These are phyloP conservation scores for Brachionus asplanchnoidis DNA, from an alignment of 1,140 invertebrate genomes.

Conservation along the genomic window DNA sequence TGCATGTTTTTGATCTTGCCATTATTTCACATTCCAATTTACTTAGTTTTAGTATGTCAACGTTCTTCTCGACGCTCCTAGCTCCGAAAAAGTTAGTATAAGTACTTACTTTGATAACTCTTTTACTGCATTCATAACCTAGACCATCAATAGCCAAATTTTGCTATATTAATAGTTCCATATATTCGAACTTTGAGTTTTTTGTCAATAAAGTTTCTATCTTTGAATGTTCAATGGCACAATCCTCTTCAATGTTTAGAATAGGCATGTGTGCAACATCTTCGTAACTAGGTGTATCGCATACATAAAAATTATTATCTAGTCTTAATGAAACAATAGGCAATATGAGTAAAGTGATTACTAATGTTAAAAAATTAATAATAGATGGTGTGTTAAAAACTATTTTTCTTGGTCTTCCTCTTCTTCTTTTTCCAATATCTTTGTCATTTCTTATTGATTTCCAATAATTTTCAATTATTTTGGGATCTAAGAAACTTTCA, in stretches of 20 bases:
- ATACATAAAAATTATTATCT: neutral
- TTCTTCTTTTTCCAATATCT: neutral
- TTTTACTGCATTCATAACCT: no score
- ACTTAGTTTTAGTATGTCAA: no score
- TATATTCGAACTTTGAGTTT: neutral
- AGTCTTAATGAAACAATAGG: neutral
- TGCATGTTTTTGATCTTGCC: no score
- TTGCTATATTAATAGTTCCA: neutral
- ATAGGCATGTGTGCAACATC: neutral
- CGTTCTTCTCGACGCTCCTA: no score
- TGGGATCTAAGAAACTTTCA: no score
- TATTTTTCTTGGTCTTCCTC: neutral
- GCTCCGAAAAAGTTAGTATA: no score
- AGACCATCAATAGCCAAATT: no score
- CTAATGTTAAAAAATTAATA: neutral
- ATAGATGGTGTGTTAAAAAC: neutral
- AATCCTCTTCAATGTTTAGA: neutral
- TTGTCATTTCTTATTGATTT: neutral
- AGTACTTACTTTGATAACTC: no score
- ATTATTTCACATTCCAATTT: no score
- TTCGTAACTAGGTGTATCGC: neutral
- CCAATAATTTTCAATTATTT: neutral
- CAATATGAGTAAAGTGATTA: neutral
- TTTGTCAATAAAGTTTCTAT: neutral
- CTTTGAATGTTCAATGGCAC: neutral